Evolutionary conservation across 2,888 invertebrate genomes (phyloP).

Genomic region (Candidula unifasciata): DNA sequence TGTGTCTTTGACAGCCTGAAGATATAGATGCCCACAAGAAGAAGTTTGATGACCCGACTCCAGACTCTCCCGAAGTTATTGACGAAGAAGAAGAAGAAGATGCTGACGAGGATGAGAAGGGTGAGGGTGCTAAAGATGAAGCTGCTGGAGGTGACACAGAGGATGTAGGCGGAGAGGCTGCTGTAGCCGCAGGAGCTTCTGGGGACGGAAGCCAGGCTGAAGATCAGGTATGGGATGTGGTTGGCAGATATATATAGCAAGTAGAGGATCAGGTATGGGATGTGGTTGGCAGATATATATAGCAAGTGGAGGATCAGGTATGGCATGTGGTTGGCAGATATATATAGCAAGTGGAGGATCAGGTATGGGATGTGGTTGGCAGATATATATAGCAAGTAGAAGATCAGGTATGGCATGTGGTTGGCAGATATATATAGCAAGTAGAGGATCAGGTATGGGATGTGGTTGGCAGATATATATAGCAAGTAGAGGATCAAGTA

Average conservation of each 20-base stretch:
- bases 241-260: background rate
- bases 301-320: too few relatives aligned
- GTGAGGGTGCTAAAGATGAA: slow-evolving; percentile 18
- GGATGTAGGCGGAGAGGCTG: background rate
- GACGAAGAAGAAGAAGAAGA: slow-evolving; percentile 32
- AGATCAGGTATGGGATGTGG: slow-evolving; percentile 14
- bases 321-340: too few relatives aligned
- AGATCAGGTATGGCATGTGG: too few relatives aligned
- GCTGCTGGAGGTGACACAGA: slow-evolving; percentile 20
- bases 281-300: too few relatives aligned
- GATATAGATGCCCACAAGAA: slow-evolving; percentile 51
- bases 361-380: too few relatives aligned
- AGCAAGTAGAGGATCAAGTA: too few relatives aligned
- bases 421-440: too few relatives aligned
- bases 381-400: too few relatives aligned
- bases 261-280: too few relatives aligned
- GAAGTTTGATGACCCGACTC: slow-evolving; percentile 50
- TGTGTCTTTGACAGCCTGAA: slow-evolving; percentile 38
- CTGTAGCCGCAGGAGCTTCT: slow-evolving; percentile 27
- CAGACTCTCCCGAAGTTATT: slow-evolving; percentile 32
- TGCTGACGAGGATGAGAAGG: slow-evolving; percentile 22
- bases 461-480: too few relatives aligned
- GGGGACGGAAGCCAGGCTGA: slow-evolving; percentile 38
- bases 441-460: too few relatives aligned
- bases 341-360: too few relatives aligned